phyloP scores from a whole-genome alignment of 1,140 invertebrate species.

The Plectrocnemia conspersa region DNA sequence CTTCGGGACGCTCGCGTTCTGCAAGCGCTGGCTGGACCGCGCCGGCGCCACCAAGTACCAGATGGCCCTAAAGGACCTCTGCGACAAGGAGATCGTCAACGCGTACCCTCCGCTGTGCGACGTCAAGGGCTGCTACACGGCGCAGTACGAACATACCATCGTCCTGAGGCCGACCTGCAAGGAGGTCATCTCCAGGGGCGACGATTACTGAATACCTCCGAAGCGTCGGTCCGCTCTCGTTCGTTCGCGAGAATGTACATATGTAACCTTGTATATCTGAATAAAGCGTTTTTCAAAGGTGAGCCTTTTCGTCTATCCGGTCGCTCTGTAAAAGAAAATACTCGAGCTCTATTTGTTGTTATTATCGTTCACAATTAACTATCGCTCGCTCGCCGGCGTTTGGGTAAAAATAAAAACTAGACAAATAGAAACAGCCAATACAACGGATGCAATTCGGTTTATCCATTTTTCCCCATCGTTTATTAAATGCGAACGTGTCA shows the following conservation, averaged over 20 bases:
- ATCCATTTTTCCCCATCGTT: too few relatives aligned
- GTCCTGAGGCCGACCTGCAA: conserved; percentile 97
- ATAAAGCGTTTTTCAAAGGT: conserved; percentile 7
- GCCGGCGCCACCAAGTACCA: conserved; percentile 96
- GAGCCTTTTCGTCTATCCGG: too few relatives aligned
- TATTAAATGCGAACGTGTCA: too few relatives aligned
- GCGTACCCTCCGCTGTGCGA: conserved; percentile 98
- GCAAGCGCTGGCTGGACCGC: conserved; percentile 97
- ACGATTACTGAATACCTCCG: conserved; percentile 74
- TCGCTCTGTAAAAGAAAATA: too few relatives aligned
- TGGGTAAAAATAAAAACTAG: too few relatives aligned
- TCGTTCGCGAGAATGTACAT: too few relatives aligned
- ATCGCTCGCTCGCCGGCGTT: too few relatives aligned
- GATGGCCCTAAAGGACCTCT: conserved; percentile 97
- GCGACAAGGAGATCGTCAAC: conserved; percentile 93
- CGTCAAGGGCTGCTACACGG: conserved; percentile 96
- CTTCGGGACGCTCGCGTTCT: conserved; percentile 97
- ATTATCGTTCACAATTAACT: too few relatives aligned
- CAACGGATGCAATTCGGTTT: too few relatives aligned
- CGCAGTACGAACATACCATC: conserved; percentile 99
- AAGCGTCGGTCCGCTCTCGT: too few relatives aligned
- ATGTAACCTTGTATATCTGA: conserved; percentile 13
- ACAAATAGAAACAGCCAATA: too few relatives aligned
- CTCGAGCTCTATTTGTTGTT: too few relatives aligned
- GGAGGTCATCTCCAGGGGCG: conserved; percentile 93